A percentile compares a stretch with the other conserved stretches of the same genome.
Conservation (phyloP, 2,888 invertebrate genomes). For the Mesorhabditis spiculigera region DNA sequence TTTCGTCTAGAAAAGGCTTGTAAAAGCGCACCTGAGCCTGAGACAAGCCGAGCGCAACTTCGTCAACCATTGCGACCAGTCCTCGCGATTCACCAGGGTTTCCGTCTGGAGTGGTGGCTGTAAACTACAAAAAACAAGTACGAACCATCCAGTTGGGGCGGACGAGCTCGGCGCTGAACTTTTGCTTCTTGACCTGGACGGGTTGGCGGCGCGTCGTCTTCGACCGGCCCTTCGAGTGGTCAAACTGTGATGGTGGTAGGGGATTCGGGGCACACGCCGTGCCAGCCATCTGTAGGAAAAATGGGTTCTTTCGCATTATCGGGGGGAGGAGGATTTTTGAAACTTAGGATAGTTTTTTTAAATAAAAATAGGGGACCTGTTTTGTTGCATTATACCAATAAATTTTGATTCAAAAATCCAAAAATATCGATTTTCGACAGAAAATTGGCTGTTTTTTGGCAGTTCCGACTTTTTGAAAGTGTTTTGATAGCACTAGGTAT, state of each 20-base stretch:
- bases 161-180: slow-evolving; percentile 23
- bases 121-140: neutral
- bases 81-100: slow-evolving; percentile 67
- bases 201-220: too few species aligned
- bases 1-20: neutral
- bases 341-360: too few species aligned
- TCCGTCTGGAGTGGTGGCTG: neutral
- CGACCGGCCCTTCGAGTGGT: too few species aligned
- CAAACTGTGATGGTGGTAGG: too few species aligned
- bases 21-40: slow-evolving; percentile 67
- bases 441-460: too few species aligned
- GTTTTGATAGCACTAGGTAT: too few species aligned
- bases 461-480: too few species aligned
- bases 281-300: too few species aligned
- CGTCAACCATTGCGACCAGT: slow-evolving; percentile 95
- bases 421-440: slow-evolving; percentile 71
- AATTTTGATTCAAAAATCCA: too few species aligned
- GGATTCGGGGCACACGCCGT: too few species aligned
- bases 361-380: slow-evolving; percentile 12
- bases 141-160: neutral
- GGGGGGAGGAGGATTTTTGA: slow-evolving; percentile 64
- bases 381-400: too few species aligned
- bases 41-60: slow-evolving; percentile 85
- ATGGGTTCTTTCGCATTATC: too few species aligned
- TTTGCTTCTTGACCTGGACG: slow-evolving; percentile 21